phyloP scores from a whole-genome alignment of 2,113 vertebrate genomes.

The Bubo bubo region DNA sequence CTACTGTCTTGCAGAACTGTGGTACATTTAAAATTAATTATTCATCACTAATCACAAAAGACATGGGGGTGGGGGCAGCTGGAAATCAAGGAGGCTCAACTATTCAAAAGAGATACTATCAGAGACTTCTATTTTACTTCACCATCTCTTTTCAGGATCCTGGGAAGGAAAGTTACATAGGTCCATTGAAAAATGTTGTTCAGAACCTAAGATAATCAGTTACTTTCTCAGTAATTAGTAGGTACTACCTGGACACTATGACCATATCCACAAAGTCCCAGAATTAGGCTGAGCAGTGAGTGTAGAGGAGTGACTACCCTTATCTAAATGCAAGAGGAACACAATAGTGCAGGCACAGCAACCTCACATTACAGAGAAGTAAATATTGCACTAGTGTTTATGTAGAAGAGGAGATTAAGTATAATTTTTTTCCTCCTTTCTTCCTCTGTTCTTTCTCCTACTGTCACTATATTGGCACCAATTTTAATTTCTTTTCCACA shows the following conservation, averaged over 20 bases:
- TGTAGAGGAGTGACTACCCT: not conserved
- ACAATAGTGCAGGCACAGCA: not conserved
- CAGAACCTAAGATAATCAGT: not conserved
- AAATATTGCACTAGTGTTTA: not conserved
- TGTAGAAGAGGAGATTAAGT: not conserved
- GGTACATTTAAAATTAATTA: not conserved
- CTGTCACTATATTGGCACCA: not conserved
- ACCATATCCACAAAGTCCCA: not conserved
- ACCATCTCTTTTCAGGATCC: not conserved
- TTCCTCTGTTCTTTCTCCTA: not conserved
- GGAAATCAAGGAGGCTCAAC: not conserved
- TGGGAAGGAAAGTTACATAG: not conserved
- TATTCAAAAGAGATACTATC: not conserved
- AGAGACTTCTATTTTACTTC: not conserved
- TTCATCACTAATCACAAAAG: not conserved
- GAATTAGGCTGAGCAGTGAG: not conserved
- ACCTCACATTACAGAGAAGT: not conserved
- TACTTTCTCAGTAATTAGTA: not conserved
- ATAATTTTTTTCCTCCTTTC: not conserved
- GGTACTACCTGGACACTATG: not conserved
- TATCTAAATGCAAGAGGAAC: not conserved
- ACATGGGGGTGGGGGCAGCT: not conserved
- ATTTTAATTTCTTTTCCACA: not conserved
- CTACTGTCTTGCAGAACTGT: not conserved
- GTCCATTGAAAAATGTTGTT: not conserved